Evolutionary conservation across 2,113 vertebrate species (phyloP), one percentile per base, ranked within the genome.

Genomic region (Macquaria ambigua): DNA sequence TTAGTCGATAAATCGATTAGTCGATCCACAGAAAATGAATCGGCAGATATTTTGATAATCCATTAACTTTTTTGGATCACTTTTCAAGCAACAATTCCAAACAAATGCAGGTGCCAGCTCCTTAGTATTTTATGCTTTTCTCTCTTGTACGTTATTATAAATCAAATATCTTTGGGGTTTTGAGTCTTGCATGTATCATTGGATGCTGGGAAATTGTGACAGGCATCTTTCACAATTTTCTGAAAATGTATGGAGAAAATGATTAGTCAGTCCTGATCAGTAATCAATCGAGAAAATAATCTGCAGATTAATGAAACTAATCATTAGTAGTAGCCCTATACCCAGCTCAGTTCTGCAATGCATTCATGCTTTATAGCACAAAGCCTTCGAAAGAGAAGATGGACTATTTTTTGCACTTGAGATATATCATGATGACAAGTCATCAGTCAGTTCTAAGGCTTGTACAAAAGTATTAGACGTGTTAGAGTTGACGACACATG

Each of bases 401-500:
- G 8, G 25, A 56, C 31, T 69, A 15, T 55, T 50, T 79, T 62
- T 73, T 76, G 59, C 18, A n/a, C 43, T 70, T 74, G 1, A 58
- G 53, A 34, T 52, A 31, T 62, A 10, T 83, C 73, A 72, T 46
- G 59, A 77, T 80, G 72, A 75, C 81, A 90, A 83, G 78, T 77
- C 73, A 72, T 87, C 75, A 82, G 68, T 80, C 56, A 31, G 34
- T 50, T 77, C 75, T 69, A 64, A 77, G 46, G 23, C 48, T 39
- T 31, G 37, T 76, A 58, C 34, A 25, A 39, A 85, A 83, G 63
- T 62, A 62, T 81, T 74, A 77, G 31, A 83, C 23, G 64, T 52
- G 70, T 68, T 66, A n/a, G 56, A 83, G 66, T 9, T 89, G 85
- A 89, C n/a, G 43, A 77, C 50, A 81, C 28, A 53, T 73, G 64